Evolutionary conservation across 2,888 invertebrate species (phyloP).

Genomic region (Drosophila anomelani): DNA sequence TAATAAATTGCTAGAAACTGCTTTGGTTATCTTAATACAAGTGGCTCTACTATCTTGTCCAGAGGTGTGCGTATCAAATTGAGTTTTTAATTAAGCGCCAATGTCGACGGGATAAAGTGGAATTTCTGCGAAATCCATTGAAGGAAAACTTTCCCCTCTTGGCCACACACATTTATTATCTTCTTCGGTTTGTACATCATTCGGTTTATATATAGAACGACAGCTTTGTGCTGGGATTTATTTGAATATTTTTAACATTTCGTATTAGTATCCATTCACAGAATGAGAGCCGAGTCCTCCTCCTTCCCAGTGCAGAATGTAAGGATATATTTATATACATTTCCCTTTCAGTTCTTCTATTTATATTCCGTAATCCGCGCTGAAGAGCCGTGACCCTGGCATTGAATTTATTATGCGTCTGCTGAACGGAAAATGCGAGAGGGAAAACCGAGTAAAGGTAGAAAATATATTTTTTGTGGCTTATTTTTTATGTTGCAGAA

Average conservation of each 20-base stretch:
- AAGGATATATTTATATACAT: background rate
- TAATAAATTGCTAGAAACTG: too few relatives aligned
- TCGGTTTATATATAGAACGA: slow-evolving; percentile 4
- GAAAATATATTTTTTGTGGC: background rate
- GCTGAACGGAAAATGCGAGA: background rate
- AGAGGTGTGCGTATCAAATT: slow-evolving; percentile 11
- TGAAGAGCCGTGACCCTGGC: slow-evolving; percentile 24
- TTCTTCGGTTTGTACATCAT: background rate
- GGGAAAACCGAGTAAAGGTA: background rate
- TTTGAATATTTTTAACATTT: slow-evolving; percentile 25
- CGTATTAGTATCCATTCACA: slow-evolving; percentile 17
- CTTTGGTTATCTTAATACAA: background rate
- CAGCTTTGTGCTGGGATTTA: slow-evolving; percentile 9
- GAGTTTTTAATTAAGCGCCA: slow-evolving; percentile 58
- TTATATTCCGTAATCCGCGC: slow-evolving; percentile 26
- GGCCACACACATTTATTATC: slow-evolving; percentile 2
- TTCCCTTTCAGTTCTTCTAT: slow-evolving; percentile 16
- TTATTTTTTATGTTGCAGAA: background rate
- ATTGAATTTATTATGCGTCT: slow-evolving; percentile 18
- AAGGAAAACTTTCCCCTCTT: slow-evolving; percentile 11
- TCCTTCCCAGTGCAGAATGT: background rate
- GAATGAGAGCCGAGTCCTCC: slow-evolving; percentile 9
- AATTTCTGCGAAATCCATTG: slow-evolving; percentile 6
- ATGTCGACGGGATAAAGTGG: slow-evolving; percentile 8
- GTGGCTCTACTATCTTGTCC: background rate